Evolutionary conservation across 2,113 vertebrate species (phyloP).

Genomic region (Panurus biarmicus): DNA sequence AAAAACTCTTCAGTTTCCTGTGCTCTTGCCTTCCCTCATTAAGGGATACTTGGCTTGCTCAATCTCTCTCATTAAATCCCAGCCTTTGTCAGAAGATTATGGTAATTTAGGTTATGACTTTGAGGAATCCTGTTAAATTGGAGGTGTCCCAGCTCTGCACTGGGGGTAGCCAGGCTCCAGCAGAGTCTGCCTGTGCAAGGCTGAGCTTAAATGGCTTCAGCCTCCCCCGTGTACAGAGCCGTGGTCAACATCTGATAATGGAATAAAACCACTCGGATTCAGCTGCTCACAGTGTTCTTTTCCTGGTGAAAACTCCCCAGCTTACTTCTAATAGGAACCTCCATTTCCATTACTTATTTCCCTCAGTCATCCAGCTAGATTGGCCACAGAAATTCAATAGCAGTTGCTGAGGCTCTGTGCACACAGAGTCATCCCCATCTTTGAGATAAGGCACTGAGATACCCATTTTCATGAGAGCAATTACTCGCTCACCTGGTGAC

Average conservation of each 20-base stretch:
- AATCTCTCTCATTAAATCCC: not conserved
- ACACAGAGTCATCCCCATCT: not conserved
- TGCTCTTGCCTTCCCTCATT: not conserved
- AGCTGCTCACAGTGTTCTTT: not conserved
- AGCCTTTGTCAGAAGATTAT: not conserved
- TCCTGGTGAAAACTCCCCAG: not conserved
- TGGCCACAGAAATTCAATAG: not conserved
- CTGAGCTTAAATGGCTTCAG: not conserved
- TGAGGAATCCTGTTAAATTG: not conserved
- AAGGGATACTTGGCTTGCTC: not conserved
- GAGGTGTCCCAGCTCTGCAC: not conserved
- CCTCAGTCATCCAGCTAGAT: not conserved
- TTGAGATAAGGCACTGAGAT: not conserved
- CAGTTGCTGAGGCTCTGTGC: not conserved
- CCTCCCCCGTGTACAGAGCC: not conserved
- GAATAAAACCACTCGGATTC: not conserved
- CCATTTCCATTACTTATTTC: not conserved
- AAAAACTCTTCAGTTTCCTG: not conserved
- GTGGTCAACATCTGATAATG: fast-evolving
- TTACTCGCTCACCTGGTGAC: constrained; percentile 45
- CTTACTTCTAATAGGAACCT: not conserved
- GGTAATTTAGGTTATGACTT: not conserved
- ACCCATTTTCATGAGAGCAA: constrained; percentile 30
- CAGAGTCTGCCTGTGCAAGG: not conserved
- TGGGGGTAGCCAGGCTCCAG: not conserved